Evolutionary conservation across 1,140 invertebrate genomes (phyloP), one percentile per base, ranked within the genome.

Genomic region (Anthonomus grandis): DNA sequence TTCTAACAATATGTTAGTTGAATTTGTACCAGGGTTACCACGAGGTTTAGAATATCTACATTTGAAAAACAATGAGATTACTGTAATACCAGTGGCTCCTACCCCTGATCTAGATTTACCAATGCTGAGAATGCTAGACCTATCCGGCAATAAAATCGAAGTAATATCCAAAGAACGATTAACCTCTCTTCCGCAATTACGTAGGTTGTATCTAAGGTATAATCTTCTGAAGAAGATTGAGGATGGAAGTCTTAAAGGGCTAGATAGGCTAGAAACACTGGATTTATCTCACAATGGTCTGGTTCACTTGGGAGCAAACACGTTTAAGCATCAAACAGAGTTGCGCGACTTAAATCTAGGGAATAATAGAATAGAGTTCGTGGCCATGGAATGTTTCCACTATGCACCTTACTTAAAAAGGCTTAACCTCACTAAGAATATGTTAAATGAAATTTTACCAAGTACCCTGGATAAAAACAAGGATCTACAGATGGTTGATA

Each of bases 391-490:
- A 52, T 69, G 85, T 3, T 83, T 93, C 19, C 78, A 82, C 48
- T 83, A 86, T 24, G 86, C 85, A 58, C 65, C 71, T 6, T 76
- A 78, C 51, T 69, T 93, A 21, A 82, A 83, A 51, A 77, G 76
- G 53, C 63, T 94, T 8, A 87, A 92, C 73, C 68, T 93, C 1
- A 90, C 86, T 48, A 81, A 83, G 59, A 95, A 94, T 70, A 82
- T 84, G 64, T 73, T 93, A 19, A 81, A 82, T 19, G 84, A 81
- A 67, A 82, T 90, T 57, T 79, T 80, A 0, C 78, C 81, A 3
- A 78, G 78, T 1, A 80, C 82, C 12, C 83, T 93, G 19, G 77
- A 80, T 18, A 82, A 78, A 59, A 82, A 83, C 10, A 81, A 83
- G 56, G 79, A 86, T 37, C 74, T 93, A 49, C 80, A 87, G 72